Conservation (phyloP, 2,888 invertebrate genomes). For the Caenorhabditis sp. region DNA sequence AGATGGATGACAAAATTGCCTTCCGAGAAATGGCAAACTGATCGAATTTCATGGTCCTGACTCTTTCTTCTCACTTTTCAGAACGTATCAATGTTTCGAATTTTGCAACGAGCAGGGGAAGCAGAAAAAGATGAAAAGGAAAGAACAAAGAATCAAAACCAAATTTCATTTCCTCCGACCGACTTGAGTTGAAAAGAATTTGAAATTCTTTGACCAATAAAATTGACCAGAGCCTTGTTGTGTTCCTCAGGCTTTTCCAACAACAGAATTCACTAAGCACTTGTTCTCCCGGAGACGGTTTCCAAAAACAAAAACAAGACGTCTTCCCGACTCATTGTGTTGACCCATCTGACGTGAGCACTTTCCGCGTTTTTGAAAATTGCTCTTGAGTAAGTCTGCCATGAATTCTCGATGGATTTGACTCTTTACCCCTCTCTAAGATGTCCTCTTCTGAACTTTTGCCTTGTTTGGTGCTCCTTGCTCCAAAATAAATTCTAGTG, state of each 20-base stretch:
- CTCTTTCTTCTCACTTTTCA: slow-evolving; percentile 52
- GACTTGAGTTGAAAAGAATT: background rate
- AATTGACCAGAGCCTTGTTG: background rate
- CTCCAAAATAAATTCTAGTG: slow-evolving; percentile 25
- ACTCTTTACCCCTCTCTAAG: slow-evolving; percentile 11
- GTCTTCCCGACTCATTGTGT: slow-evolving; percentile 19
- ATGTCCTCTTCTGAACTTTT: slow-evolving; percentile 34
- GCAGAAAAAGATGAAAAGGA: too few relatives aligned
- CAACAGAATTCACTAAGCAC: background rate
- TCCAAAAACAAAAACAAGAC: slow-evolving; percentile 27
- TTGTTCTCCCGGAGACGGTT: background rate
- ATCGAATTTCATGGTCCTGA: slow-evolving; percentile 33
- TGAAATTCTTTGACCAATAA: background rate
- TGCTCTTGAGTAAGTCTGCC: slow-evolving; percentile 50
- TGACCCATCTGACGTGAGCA: slow-evolving; percentile 54
- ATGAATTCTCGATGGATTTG: slow-evolving; percentile 49
- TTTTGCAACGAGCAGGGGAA: background rate
- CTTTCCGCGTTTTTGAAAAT: slow-evolving; percentile 38
- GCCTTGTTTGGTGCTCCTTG: slow-evolving; percentile 17
- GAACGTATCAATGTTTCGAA: slow-evolving; percentile 46
- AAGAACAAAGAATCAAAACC: slow-evolving; percentile 27
- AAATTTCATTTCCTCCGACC: background rate
- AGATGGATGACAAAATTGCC: slow-evolving; percentile 30
- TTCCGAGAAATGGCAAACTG: slow-evolving; percentile 2
- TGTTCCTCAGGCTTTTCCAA: too few relatives aligned